Percentiles rank a stretch among this genome's conserved stretches.
phyloP scores from a whole-genome alignment of 2,797 vertebrate genomes.

The Ctenopoma kingsleyae region DNA sequence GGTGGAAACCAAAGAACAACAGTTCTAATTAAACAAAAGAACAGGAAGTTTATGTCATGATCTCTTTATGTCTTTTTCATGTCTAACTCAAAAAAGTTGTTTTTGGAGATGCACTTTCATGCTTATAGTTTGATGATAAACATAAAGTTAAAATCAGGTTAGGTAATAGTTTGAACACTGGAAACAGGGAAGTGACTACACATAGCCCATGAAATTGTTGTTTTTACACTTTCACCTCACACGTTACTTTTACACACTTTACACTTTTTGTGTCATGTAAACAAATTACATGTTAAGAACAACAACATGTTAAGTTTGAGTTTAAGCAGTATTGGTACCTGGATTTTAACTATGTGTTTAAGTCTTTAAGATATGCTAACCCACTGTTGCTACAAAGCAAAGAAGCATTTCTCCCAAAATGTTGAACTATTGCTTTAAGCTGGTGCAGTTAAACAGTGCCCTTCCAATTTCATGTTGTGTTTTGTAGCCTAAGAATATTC shows the following conservation, averaged over 20 bases:
- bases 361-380: too few species aligned
- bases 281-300: neutral
- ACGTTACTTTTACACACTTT: neutral
- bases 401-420: neutral
- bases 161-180: constrained; percentile 1
- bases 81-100: neutral
- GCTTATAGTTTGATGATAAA: too few species aligned
- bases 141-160: neutral
- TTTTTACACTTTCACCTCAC: neutral
- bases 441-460: neutral
- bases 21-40: neutral
- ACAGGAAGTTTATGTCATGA: neutral
- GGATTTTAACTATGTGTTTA: too few species aligned
- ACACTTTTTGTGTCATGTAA: neutral
- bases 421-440: constrained; percentile 1
- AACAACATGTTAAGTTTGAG: neutral
- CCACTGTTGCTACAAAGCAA: neutral
- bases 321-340: neutral
- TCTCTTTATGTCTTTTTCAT: neutral
- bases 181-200: neutral
- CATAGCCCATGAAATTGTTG: neutral
- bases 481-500: neutral
- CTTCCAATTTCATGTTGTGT: neutral
- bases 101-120: neutral
- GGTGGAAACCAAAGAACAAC: neutral